Evolutionary conservation across 2,797 vertebrate species (phyloP).

Genomic region (Chaetophractus vellerosus): DNA sequence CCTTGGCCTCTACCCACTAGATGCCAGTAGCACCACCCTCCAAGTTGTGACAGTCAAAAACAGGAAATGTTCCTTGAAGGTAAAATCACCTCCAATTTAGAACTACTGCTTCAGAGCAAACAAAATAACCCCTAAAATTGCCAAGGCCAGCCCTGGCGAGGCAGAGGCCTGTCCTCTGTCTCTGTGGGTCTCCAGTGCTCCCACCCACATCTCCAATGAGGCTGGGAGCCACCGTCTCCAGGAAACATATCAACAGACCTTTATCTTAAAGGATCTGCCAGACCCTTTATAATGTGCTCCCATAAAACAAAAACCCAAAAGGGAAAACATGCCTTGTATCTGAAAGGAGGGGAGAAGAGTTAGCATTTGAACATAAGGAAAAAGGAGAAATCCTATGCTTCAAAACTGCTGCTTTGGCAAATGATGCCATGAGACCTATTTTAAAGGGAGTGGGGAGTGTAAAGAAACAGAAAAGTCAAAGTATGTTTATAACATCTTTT

Average conservation of each 20-base stretch:
- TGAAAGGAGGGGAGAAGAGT: background rate
- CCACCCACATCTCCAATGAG: background rate
- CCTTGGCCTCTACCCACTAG: background rate
- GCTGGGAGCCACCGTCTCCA: background rate
- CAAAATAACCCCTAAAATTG: background rate
- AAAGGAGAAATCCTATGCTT: background rate
- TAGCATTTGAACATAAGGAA: background rate
- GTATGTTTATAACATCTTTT: slow-evolving; percentile 76
- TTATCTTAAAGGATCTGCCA: background rate
- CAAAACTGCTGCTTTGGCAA: slow-evolving; percentile 68
- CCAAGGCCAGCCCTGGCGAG: background rate
- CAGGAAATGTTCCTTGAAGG: background rate
- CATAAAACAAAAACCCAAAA: slow-evolving; percentile 46
- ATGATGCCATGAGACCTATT: slow-evolving; percentile 67
- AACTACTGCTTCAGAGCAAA: background rate
- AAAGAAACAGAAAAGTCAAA: slow-evolving; percentile 65
- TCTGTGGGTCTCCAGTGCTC: rapidly evolving
- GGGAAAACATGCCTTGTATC: slow-evolving; percentile 1
- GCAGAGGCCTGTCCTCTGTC: background rate
- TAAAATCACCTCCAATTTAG: background rate
- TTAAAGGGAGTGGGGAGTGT: slow-evolving; percentile 47
- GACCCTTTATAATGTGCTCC: background rate
- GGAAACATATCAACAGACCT: background rate
- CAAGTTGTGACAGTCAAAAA: background rate
- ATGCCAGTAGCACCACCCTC: background rate